Percentiles rank a stretch among this genome's conserved stretches.
Evolutionary conservation across 1,140 invertebrate species (phyloP).

Genomic region (Daktulosphaira vitifoliae): DNA sequence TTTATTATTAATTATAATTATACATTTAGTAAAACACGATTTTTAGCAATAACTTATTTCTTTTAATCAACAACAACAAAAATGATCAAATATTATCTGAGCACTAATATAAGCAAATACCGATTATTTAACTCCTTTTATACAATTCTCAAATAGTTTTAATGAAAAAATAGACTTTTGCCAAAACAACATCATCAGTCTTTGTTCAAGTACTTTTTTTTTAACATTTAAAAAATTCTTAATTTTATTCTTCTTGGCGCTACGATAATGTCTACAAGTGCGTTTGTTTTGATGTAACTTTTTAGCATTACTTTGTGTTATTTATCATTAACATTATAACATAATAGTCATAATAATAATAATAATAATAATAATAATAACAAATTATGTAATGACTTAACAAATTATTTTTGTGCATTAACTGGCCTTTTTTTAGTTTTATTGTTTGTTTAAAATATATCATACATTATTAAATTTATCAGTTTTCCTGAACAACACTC

Average conservation of each 20-base stretch:
- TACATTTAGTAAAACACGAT: conserved; percentile 24
- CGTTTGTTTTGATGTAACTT: conserved; percentile 6
- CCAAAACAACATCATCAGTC: conserved; percentile 34
- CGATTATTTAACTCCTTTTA: conserved; percentile 34
- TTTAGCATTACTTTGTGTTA: not conserved
- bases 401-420: conserved; percentile 2
- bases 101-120: conserved; percentile 33
- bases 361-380: no score
- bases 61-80: conserved; percentile 31
- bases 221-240: conserved; percentile 33
- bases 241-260: conserved; percentile 32
- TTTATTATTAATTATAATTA: conserved; percentile 18
- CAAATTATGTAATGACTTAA: no score
- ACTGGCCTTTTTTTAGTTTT: not conserved
- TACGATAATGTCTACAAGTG: conserved; percentile 28
- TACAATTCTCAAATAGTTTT: conserved; percentile 34
- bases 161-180: conserved; percentile 34
- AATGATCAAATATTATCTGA: conserved; percentile 34
- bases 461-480: not conserved
- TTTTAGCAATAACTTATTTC: conserved; percentile 29
- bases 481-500: conserved; percentile 32
- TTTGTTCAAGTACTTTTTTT: conserved; percentile 34
- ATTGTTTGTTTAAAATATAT: not conserved
- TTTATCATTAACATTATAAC: no score
- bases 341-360: no score